These are phyloP conservation scores for Indicator maculatus DNA, from an alignment of 2,113 vertebrate genomes.

Conservation along the genomic window DNA sequence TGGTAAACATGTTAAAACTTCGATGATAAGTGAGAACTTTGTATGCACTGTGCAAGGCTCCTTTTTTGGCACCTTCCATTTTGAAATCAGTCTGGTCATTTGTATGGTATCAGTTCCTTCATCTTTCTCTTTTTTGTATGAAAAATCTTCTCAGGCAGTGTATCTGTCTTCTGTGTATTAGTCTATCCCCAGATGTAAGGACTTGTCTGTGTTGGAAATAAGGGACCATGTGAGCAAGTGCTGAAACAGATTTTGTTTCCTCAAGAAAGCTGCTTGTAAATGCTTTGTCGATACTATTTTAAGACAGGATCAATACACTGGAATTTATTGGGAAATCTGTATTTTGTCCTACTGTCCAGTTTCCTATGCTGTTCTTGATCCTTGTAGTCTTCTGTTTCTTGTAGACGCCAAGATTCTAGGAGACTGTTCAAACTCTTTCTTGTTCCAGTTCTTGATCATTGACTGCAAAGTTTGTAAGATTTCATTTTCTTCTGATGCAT, in stretches of 20 bases:
- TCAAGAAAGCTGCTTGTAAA: background rate
- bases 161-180: background rate
- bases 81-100: background rate
- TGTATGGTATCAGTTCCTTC: background rate
- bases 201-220: background rate
- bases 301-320: background rate
- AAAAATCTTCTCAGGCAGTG: background rate
- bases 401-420: background rate
- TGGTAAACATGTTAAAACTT: background rate
- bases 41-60: background rate
- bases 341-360: background rate
- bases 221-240: background rate
- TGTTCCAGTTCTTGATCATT: background rate
- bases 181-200: fast-evolving
- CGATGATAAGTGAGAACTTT: background rate
- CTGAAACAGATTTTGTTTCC: background rate
- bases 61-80: background rate
- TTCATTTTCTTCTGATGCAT: background rate
- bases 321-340: background rate
- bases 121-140: background rate
- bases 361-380: background rate
- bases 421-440: background rate
- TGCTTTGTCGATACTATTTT: background rate
- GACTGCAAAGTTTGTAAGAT: background rate
- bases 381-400: background rate